Evolutionary conservation across 2,797 vertebrate species (phyloP), one percentile per base, ranked within the genome.

Genomic region (Hydrocynus forskahlii): DNA sequence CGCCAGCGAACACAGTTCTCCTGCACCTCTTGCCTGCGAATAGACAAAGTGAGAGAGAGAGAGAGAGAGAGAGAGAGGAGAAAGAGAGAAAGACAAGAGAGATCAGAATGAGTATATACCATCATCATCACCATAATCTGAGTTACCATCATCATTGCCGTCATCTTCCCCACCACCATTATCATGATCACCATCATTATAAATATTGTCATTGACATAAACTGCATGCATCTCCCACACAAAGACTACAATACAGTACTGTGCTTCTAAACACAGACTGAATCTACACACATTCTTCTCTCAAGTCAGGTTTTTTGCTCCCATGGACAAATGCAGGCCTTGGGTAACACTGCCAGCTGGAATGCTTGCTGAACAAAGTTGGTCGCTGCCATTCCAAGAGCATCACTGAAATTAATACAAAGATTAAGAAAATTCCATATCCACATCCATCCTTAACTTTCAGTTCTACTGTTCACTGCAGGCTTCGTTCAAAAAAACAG

Each of bases 1-100:
- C 91, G 96, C 98, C 98, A 99, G 78, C 94, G 94, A 14, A 99
- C 98, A 0, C 96, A 96, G 91, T 99, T 97, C 86, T 98, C 95
- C 75, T 95, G 96, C 50, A 99, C 96, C 88, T 98, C 97, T 90
- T 97, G 94, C 85, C 97, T 99, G 80, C 0, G 0, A 29, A 29
- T 29, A 29, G 29, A 29, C 29, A 29, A 29, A 29, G 29, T 29
- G 29, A 29, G 29, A 73, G 21, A 81, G 29, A 85, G 55, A 84
- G 17, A n/a, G n/a, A n/a, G n/a, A n/a, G n/a, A n/a, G n/a, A n/a
- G n/a, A n/a, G n/a, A n/a, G n/a, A n/a, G n/a, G n/a, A n/a, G n/a
- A n/a, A n/a, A n/a, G n/a, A n/a, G n/a, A n/a, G n/a, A n/a, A n/a
- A n/a, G n/a, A n/a, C n/a, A n/a, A n/a, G n/a, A n/a, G 21, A 8